These are phyloP conservation scores for Gymnocheta viridis DNA, from an alignment of 2,888 invertebrate genomes.

Conservation along the genomic window DNA sequence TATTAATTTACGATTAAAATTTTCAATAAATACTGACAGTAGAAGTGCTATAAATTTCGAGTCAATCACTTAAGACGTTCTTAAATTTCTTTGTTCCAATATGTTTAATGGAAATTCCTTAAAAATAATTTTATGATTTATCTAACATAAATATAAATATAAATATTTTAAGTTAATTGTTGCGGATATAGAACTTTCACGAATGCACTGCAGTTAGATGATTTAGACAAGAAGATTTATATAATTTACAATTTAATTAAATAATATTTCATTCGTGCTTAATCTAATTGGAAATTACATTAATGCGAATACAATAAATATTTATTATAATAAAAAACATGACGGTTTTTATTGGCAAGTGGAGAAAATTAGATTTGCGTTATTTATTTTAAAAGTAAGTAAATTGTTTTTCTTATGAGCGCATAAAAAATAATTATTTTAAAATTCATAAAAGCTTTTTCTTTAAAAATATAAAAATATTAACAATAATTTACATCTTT, in stretches of 20 bases:
- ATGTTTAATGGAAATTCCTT: slow-evolving; percentile 12
- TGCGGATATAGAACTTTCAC: slow-evolving; percentile 3
- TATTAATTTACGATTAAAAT: slow-evolving; percentile 25
- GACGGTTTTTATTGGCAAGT: too few relatives aligned
- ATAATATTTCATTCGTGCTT: not conserved
- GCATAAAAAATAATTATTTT: too few relatives aligned
- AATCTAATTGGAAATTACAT: not conserved
- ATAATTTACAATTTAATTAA: not conserved
- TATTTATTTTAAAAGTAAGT: too few relatives aligned
- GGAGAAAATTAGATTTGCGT: too few relatives aligned
- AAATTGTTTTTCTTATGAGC: too few relatives aligned
- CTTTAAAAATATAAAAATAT: too few relatives aligned
- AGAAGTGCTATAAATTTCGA: slow-evolving; percentile 43
- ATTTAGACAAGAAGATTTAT: slow-evolving; percentile 6
- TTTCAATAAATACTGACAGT: slow-evolving; percentile 35
- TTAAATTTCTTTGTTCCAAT: not conserved
- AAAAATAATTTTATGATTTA: not conserved
- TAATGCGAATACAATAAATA: not conserved
- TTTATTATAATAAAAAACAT: not conserved
- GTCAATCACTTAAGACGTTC: not conserved
- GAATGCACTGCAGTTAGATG: not conserved
- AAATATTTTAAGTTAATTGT: slow-evolving; percentile 30
- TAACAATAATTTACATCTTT: too few relatives aligned
- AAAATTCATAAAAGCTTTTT: too few relatives aligned
- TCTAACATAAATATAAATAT: slow-evolving; percentile 9